Evolutionary conservation across 1,140 invertebrate species (phyloP).

Genomic region (Calosoma granatense): DNA sequence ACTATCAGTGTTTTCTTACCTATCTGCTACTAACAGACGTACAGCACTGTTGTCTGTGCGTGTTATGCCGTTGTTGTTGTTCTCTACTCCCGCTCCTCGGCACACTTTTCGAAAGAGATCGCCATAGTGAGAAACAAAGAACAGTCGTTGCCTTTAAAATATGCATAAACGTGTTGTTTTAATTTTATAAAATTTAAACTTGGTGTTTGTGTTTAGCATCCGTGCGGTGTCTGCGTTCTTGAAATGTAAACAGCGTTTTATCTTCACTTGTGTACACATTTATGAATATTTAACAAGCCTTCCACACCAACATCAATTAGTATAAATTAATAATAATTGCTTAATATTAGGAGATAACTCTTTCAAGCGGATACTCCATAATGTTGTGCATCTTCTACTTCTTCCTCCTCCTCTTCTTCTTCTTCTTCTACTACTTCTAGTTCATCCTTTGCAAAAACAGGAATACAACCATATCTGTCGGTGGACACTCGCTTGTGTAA

Average conservation of each 20-base stretch:
- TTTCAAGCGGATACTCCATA: neutral
- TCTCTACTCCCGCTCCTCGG: too few relatives aligned
- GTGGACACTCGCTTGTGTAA: too few relatives aligned
- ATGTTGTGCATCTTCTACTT: too few relatives aligned
- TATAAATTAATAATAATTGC: constrained; percentile 8
- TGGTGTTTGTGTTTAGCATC: neutral
- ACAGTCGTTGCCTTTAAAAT: neutral
- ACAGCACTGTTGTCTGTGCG: too few relatives aligned
- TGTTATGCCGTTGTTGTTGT: too few relatives aligned
- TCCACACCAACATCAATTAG: constrained; percentile 7
- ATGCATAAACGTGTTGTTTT: constrained; percentile 7
- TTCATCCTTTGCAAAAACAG: too few relatives aligned
- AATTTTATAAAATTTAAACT: constrained; percentile 6
- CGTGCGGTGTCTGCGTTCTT: neutral
- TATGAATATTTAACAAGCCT: constrained; percentile 3
- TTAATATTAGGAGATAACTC: constrained; percentile 4
- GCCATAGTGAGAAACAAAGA: neutral
- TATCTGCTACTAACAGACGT: too few relatives aligned
- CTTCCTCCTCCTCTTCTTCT: too few relatives aligned
- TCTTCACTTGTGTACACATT: constrained; percentile 6
- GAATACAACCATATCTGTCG: too few relatives aligned
- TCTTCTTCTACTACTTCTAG: too few relatives aligned
- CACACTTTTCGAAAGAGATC: too few relatives aligned
- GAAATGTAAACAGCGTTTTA: constrained; percentile 5
- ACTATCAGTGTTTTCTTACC: too few relatives aligned